Evolutionary conservation across 2,797 vertebrate genomes (phyloP).

Genomic region (Ceyx erithaca): DNA sequence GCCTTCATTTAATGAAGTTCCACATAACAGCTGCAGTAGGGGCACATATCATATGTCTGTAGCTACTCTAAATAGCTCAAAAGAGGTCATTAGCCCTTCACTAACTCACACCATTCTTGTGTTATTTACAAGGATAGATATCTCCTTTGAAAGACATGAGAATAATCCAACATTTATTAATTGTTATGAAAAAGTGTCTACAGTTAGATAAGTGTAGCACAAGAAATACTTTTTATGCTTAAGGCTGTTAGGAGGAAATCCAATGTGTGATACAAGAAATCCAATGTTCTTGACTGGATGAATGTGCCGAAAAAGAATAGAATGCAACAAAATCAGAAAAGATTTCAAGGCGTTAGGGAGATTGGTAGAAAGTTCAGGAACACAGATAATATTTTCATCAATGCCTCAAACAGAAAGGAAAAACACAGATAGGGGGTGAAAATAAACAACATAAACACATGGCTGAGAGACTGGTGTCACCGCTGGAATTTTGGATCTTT

Average conservation of each 20-base stretch:
- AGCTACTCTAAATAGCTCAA: not conserved
- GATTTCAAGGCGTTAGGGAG: too few relatives aligned
- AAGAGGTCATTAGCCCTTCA: not conserved
- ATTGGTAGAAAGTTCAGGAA: too few relatives aligned
- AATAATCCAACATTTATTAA: not conserved
- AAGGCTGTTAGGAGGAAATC: not conserved
- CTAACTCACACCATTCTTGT: not conserved
- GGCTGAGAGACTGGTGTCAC: too few relatives aligned
- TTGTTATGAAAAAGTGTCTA: not conserved
- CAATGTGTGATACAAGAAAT: not conserved
- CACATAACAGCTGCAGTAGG: not conserved
- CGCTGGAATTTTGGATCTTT: too few relatives aligned
- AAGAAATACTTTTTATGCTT: not conserved
- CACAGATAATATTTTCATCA: too few relatives aligned
- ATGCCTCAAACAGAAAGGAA: too few relatives aligned
- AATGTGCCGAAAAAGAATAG: not conserved
- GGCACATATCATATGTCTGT: accelerated
- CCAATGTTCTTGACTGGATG: accelerated
- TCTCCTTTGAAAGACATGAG: not conserved
- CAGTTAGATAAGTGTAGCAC: not conserved
- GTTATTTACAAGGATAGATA: not conserved
- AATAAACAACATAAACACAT: too few relatives aligned
- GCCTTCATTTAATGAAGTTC: not conserved
- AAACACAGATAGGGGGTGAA: too few relatives aligned
- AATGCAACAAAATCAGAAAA: not conserved